Conservation (phyloP, 2,797 vertebrate genomes). For the Otus scops region DNA sequence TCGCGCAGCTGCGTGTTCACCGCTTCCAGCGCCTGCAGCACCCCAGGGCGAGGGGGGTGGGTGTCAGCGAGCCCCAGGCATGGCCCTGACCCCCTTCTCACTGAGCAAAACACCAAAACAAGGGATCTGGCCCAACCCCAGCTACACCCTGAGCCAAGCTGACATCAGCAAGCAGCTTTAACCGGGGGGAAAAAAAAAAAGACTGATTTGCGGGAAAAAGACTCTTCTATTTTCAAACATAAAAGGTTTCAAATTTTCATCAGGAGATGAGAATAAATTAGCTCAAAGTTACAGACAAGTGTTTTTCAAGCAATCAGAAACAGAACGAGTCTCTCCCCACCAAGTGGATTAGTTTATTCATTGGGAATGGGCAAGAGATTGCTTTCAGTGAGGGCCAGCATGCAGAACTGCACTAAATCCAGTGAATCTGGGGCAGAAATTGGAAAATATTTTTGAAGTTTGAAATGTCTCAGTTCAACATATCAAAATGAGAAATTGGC, state of each 20-base stretch:
- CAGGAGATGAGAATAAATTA: neutral
- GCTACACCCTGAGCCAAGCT: neutral
- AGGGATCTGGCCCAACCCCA: neutral
- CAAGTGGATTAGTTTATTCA: neutral
- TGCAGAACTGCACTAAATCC: neutral
- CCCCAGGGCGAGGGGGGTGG: neutral
- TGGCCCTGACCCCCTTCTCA: neutral
- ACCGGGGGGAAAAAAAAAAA: neutral
- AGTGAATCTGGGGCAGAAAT: neutral
- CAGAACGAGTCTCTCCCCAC: neutral
- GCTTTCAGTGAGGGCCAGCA: neutral
- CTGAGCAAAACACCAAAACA: neutral
- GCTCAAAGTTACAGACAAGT: neutral
- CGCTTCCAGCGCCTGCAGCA: constrained; percentile 86
- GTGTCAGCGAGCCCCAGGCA: neutral
- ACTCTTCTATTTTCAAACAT: neutral
- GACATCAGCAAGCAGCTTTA: neutral
- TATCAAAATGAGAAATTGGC: neutral
- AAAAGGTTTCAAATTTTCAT: neutral
- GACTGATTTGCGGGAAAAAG: neutral
- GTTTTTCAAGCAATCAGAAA: neutral
- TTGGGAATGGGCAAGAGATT: accelerated
- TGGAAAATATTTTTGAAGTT: neutral
- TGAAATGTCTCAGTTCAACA: neutral
- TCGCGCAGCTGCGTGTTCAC: constrained; percentile 87